phyloP scores from a whole-genome alignment of 2,797 vertebrate species.

The Poecilia picta region DNA sequence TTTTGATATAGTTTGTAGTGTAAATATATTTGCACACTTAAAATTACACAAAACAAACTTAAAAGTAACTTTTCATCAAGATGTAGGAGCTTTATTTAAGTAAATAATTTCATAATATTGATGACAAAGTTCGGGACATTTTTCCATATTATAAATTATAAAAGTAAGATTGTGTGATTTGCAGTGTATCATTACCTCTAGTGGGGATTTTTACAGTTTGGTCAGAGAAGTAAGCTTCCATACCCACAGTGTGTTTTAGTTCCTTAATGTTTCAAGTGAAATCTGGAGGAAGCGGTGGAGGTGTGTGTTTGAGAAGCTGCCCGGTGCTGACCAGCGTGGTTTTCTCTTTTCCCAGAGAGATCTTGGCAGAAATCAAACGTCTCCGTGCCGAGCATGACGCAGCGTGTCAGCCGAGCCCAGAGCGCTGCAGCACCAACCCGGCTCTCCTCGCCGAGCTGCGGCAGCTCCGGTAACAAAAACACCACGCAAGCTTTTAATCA shows the following conservation, averaged over 20 bases:
- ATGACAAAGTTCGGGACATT: too few species aligned
- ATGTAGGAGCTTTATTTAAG: too few species aligned
- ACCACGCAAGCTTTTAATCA: neutral
- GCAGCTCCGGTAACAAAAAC: constrained; percentile 85
- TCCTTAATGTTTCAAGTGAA: neutral
- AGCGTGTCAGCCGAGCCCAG: constrained; percentile 88
- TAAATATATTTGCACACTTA: too few species aligned
- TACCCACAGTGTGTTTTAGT: neutral
- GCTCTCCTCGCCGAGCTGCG: constrained; percentile 90
- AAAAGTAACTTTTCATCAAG: too few species aligned
- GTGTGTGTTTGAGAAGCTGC: neutral
- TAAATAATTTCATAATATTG: too few species aligned
- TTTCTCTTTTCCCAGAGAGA: constrained; percentile 83
- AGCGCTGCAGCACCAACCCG: constrained; percentile 91
- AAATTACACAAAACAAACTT: too few species aligned
- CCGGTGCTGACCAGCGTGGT: constrained; percentile 41
- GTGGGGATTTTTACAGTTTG: too few species aligned
- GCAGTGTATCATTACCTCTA: too few species aligned
- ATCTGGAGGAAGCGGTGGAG: neutral
- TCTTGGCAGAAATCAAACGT: constrained; percentile 91
- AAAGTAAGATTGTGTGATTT: too few species aligned
- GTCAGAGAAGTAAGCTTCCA: too few species aligned
- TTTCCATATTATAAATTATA: too few species aligned
- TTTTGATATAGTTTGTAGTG: too few species aligned
- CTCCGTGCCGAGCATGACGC: constrained; percentile 91